These are phyloP conservation scores for Tetragonisca angustula DNA, from an alignment of 2,888 invertebrate species.

Conservation along the genomic window DNA sequence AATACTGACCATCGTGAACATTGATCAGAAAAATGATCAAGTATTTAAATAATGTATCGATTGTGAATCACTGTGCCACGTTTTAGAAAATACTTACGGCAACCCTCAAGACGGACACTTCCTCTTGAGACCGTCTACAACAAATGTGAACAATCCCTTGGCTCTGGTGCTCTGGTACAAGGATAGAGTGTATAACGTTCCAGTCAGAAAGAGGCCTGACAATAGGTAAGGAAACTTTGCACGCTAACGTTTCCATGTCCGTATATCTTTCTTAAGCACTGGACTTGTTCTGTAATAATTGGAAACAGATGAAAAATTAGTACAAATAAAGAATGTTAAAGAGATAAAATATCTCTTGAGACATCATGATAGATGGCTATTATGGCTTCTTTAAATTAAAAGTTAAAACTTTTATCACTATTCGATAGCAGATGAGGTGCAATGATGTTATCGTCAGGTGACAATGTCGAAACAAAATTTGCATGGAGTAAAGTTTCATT, in stretches of 20 bases:
- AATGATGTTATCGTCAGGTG: not conserved
- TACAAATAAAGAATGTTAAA: too few species aligned
- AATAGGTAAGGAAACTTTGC: constrained; percentile 73
- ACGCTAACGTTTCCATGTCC: constrained; percentile 10
- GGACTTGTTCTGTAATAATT: not conserved
- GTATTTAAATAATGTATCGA: not conserved
- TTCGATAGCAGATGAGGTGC: not conserved
- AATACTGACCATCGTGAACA: not conserved
- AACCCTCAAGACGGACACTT: constrained; percentile 81
- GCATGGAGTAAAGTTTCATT: not conserved
- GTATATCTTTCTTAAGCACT: constrained; percentile 16
- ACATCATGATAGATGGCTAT: not conserved
- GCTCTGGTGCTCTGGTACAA: constrained; percentile 82
- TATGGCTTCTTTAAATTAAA: not conserved
- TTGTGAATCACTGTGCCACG: not conserved
- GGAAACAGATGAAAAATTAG: not conserved
- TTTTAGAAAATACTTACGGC: constrained; percentile 75
- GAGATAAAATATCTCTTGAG: not conserved
- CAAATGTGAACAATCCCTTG: constrained; percentile 82
- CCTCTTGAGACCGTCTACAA: constrained; percentile 81
- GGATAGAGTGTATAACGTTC: constrained; percentile 82
- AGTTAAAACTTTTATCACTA: not conserved
- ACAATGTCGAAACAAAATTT: not conserved
- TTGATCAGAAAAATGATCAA: not conserved
- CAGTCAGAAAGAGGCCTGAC: constrained; percentile 81